Conservation (phyloP, 2,113 vertebrate genomes). For the Crotalus viridis region DNA sequence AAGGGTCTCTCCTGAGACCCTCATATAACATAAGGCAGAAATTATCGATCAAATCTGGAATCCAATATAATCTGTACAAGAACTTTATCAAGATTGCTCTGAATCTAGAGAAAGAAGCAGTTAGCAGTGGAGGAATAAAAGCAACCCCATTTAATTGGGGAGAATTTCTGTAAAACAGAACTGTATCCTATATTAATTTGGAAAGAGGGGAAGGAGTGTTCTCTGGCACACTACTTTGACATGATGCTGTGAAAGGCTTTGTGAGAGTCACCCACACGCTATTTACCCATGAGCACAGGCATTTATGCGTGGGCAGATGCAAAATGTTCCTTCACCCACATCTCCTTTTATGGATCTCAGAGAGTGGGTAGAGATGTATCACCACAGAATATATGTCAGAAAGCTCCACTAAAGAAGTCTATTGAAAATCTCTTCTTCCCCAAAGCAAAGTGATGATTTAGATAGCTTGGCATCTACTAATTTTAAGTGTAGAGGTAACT, state of each 20-base stretch:
- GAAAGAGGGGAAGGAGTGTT: slow-evolving; percentile 32
- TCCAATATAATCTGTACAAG: neutral
- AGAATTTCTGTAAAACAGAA: slow-evolving; percentile 25
- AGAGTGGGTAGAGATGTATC: neutral
- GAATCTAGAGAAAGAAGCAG: neutral
- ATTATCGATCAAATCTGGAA: neutral
- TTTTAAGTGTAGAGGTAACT: neutral
- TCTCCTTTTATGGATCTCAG: slow-evolving; percentile 49
- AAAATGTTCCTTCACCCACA: slow-evolving; percentile 69
- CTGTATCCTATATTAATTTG: slow-evolving; percentile 40
- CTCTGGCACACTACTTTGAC: slow-evolving; percentile 41
- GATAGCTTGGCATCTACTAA: neutral
- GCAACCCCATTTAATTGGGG: neutral
- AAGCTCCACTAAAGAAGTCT: neutral
- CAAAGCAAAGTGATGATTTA: neutral
- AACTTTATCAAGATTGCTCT: neutral
- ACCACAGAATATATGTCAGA: neutral
- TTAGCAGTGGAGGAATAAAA: neutral
- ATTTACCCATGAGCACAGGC: slow-evolving; percentile 30
- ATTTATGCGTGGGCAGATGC: slow-evolving; percentile 53
- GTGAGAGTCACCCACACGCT: slow-evolving; percentile 42
- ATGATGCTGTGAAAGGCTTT: slow-evolving; percentile 50
- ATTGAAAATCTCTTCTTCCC: neutral
- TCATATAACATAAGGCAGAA: neutral
- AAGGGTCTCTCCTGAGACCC: neutral